Conservation (phyloP, 30 jellyfish, hydroid and myxozoan genomes). For the Pelagia noctiluca region DNA sequence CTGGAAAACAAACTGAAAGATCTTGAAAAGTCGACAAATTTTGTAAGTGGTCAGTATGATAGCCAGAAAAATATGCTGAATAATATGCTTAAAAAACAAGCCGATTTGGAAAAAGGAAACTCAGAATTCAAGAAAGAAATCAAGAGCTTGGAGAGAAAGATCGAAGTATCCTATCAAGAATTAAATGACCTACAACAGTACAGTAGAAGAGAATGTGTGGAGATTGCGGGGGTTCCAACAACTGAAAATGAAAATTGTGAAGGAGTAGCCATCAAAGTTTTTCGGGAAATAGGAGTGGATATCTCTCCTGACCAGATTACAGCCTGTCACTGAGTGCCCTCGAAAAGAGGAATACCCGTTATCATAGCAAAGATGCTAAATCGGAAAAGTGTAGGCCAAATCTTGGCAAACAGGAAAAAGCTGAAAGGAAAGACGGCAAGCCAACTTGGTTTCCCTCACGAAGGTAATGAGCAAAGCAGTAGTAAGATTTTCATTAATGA, state of each 20-base stretch:
- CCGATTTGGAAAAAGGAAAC: slow-evolving; percentile 1
- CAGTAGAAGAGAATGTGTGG: slow-evolving; percentile 38
- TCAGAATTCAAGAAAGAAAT: neutral
- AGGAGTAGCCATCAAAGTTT: neutral
- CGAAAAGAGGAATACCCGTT: slow-evolving; percentile 3
- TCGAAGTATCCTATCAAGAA: neutral
- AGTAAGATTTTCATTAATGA: slow-evolving; percentile 8
- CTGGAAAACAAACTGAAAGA: slow-evolving; percentile 20
- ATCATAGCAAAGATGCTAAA: slow-evolving; percentile 5
- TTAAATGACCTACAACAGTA: slow-evolving; percentile 26
- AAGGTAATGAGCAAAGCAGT: neutral
- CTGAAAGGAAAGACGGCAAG: neutral
- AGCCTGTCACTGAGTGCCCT: slow-evolving; percentile 15
- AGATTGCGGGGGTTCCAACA: slow-evolving; percentile 23
- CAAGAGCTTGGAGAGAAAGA: slow-evolving; percentile 1
- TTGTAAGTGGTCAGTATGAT: slow-evolving; percentile 10
- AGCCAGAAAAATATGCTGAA: neutral
- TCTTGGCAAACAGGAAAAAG: slow-evolving; percentile 13
- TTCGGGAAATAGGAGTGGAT: slow-evolving; percentile 13
- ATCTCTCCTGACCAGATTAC: neutral
- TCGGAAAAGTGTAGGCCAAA: slow-evolving; percentile 1
- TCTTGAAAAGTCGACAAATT: neutral
- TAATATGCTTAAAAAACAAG: slow-evolving; percentile 8
- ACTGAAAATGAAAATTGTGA: slow-evolving; percentile 7
- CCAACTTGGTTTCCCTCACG: neutral